Evolutionary conservation across 2,797 vertebrate species (phyloP).

Genomic region (Anguilla obscura): DNA sequence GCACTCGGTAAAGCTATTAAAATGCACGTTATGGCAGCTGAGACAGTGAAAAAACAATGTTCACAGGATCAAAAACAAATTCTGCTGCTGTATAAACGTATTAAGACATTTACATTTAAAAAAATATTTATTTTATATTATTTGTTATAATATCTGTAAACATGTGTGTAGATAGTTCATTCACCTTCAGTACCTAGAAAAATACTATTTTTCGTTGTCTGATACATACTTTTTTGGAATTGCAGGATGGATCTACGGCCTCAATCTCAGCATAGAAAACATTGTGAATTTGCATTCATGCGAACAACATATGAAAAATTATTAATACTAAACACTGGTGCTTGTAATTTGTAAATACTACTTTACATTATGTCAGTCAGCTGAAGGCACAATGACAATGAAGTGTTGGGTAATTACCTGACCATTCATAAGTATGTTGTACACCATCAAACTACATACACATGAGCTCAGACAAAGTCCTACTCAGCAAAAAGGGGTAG

Average conservation of each 20-base stretch:
- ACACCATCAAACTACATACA: background rate
- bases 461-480: background rate
- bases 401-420: background rate
- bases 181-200: background rate
- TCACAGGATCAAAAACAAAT: background rate
- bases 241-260: background rate
- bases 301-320: background rate
- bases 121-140: background rate
- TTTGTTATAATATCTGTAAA: background rate
- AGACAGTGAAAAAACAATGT: background rate
- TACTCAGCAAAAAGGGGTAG: background rate
- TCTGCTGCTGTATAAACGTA: background rate
- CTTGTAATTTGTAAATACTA: background rate
- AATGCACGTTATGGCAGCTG: background rate
- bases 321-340: background rate
- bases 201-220: too few species aligned
- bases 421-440: background rate
- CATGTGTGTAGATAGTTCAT: background rate
- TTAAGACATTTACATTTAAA: background rate
- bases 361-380: background rate
- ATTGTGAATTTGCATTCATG: background rate
- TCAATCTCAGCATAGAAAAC: background rate
- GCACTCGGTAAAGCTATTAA: background rate
- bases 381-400: background rate
- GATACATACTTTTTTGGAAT: background rate